Evolutionary conservation across 2,888 invertebrate genomes (phyloP).

Genomic region (Diabrotica balteata): DNA sequence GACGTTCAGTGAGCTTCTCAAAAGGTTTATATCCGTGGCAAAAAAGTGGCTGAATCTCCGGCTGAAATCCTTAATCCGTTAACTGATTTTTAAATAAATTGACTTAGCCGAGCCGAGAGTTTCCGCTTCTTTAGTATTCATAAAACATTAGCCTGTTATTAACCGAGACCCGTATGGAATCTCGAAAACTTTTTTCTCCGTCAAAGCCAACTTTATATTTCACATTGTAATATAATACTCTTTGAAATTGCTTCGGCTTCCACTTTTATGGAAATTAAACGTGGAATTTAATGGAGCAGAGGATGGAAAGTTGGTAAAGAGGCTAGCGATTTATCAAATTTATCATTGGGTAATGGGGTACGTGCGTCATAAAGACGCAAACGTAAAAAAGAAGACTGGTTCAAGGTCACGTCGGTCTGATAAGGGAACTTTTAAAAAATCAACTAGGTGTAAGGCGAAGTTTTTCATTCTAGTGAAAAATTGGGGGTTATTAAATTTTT

Average conservation of each 20-base stretch:
- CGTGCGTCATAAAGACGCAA: slow-evolving; percentile 13
- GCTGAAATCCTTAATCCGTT: slow-evolving; percentile 12
- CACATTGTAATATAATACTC: slow-evolving; percentile 25
- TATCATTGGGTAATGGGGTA: slow-evolving; percentile 24
- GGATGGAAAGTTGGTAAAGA: slow-evolving; percentile 18
- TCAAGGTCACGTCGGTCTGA: slow-evolving; percentile 15
- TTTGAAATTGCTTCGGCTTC: slow-evolving; percentile 24
- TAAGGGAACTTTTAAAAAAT: slow-evolving; percentile 10
- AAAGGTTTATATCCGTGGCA: slow-evolving; percentile 3
- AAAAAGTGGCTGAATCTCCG: slow-evolving; percentile 8
- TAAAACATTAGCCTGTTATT: slow-evolving; percentile 15
- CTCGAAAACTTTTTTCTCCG: slow-evolving; percentile 4
- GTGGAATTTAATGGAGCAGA: slow-evolving; percentile 21
- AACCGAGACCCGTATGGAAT: slow-evolving; percentile 4
- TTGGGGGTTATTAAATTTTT: background rate
- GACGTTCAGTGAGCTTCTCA: background rate
- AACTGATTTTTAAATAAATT: slow-evolving; percentile 24
- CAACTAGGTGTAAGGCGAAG: background rate
- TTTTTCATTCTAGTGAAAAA: background rate
- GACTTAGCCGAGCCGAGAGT: slow-evolving; percentile 13
- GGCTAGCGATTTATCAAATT: slow-evolving; percentile 23
- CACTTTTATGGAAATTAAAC: slow-evolving; percentile 26
- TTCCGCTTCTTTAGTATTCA: slow-evolving; percentile 15
- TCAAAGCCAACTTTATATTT: slow-evolving; percentile 17
- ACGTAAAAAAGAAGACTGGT: slow-evolving; percentile 1